Conservation (phyloP, 2,113 vertebrate genomes). For the Saccopteryx leptura region DNA sequence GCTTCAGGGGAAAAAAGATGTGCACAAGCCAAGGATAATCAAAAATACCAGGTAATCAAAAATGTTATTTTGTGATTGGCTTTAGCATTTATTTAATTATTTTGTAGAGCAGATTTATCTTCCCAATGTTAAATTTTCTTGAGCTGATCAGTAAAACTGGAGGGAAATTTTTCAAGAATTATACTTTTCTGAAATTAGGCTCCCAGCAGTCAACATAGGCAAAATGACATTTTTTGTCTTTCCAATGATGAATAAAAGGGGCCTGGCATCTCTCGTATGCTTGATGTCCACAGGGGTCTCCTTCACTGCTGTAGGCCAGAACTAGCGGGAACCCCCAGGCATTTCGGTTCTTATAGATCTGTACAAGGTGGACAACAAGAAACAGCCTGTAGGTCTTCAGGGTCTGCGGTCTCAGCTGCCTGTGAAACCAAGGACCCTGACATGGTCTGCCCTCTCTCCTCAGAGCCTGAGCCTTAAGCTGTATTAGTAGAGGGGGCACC, state of each 20-base stretch:
- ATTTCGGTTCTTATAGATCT: not conserved
- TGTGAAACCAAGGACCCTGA: not conserved
- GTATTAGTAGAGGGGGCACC: not conserved
- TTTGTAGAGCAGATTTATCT: not conserved
- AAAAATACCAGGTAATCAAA: constrained; percentile 34
- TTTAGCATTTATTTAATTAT: not conserved
- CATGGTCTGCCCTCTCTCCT: not conserved
- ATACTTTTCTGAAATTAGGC: not conserved
- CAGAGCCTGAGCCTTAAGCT: not conserved
- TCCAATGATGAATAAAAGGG: not conserved
- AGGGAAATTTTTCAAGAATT: constrained; percentile 7
- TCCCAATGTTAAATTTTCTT: not conserved
- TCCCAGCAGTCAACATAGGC: not conserved
- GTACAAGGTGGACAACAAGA: not conserved
- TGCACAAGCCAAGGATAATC: not conserved
- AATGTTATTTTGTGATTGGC: constrained; percentile 1
- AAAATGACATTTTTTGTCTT: constrained; percentile 15
- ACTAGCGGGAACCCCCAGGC: not conserved
- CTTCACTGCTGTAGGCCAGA: not conserved
- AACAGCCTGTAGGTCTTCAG: not conserved
- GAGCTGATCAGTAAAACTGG: constrained; percentile 27
- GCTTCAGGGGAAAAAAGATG: not conserved
- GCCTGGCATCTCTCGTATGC: not conserved
- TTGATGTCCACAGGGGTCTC: not conserved
- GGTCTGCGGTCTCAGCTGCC: not conserved